A percentile compares a stretch with the other conserved stretches of the same genome.
These are phyloP conservation scores for Nasonia vitripennis DNA, from an alignment of 1,140 invertebrate genomes.

Conservation along the genomic window DNA sequence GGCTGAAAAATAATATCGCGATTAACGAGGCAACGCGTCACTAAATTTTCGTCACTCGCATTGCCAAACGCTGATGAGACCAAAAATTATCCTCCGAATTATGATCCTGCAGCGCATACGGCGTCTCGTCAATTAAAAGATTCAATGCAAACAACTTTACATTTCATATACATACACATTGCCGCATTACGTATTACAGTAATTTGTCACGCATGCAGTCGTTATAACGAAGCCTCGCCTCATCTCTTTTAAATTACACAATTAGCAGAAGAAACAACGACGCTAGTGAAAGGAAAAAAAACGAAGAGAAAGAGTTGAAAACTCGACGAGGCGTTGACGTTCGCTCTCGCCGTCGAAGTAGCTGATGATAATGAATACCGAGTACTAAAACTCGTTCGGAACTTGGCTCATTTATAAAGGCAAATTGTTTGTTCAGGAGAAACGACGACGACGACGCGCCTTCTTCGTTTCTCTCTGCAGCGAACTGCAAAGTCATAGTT, in stretches of 20 bases:
- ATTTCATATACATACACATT: too few species aligned
- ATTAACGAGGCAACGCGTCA: slow-evolving; percentile 46
- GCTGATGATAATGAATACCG: slow-evolving; percentile 62
- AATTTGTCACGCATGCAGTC: not conserved
- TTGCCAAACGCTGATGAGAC: not conserved
- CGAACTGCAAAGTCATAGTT: slow-evolving; percentile 68
- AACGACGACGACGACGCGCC: slow-evolving; percentile 42
- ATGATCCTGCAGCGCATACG: too few species aligned
- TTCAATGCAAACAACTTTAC: not conserved
- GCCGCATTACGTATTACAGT: too few species aligned
- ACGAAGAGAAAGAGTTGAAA: slow-evolving; percentile 51
- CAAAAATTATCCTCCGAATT: not conserved
- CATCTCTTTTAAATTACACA: not conserved
- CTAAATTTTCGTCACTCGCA: slow-evolving; percentile 5
- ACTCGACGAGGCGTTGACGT: not conserved
- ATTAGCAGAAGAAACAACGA: slow-evolving; percentile 12
- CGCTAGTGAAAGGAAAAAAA: slow-evolving; percentile 16
- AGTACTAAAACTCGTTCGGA: slow-evolving; percentile 57
- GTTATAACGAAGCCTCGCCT: not conserved
- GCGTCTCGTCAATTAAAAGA: too few species aligned
- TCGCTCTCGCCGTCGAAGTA: slow-evolving; percentile 54
- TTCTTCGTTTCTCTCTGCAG: not conserved
- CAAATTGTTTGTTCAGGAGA: slow-evolving; percentile 65
- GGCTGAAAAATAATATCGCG: slow-evolving; percentile 19
- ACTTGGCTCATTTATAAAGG: slow-evolving; percentile 70